These are phyloP conservation scores for Nudaria mundana DNA, from an alignment of 2,888 invertebrate species.

Conservation along the genomic window DNA sequence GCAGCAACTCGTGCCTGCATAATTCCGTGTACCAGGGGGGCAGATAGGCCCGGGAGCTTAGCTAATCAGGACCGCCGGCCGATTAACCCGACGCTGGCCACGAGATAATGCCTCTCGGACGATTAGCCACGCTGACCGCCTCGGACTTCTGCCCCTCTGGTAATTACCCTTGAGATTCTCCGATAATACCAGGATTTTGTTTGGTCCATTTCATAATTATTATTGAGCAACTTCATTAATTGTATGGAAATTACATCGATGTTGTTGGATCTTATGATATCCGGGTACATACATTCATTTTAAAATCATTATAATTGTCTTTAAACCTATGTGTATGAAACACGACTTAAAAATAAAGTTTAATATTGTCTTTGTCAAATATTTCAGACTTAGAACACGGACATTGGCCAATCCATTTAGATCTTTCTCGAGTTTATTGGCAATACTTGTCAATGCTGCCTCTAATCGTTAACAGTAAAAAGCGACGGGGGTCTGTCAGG, in stretches of 20 bases:
- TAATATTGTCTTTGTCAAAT: too few relatives aligned
- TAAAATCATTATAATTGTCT: too few relatives aligned
- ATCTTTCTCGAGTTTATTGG: neutral
- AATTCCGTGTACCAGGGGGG: slow-evolving; percentile 64
- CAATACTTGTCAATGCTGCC: neutral
- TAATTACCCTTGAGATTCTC: slow-evolving; percentile 50
- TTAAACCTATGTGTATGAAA: too few relatives aligned
- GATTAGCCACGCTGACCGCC: slow-evolving; percentile 74
- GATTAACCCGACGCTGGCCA: slow-evolving; percentile 65
- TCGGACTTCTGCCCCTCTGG: slow-evolving; percentile 58
- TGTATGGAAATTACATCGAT: slow-evolving; percentile 32
- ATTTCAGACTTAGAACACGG: too few relatives aligned
- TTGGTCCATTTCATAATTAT: slow-evolving; percentile 45
- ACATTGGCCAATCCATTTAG: neutral
- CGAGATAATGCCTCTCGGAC: slow-evolving; percentile 76
- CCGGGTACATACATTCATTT: too few relatives aligned
- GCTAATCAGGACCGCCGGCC: slow-evolving; percentile 73
- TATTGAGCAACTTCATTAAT: slow-evolving; percentile 23
- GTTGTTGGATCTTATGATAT: too few relatives aligned
- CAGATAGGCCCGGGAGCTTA: slow-evolving; percentile 67
- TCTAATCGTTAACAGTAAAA: slow-evolving; percentile 2
- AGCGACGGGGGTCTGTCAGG: slow-evolving; percentile 11
- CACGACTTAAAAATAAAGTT: too few relatives aligned
- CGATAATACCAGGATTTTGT: slow-evolving; percentile 50
- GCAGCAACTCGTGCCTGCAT: slow-evolving; percentile 67